These are phyloP conservation scores for Aplochiton taeniatus DNA, from an alignment of 2,797 vertebrate genomes.

Conservation along the genomic window DNA sequence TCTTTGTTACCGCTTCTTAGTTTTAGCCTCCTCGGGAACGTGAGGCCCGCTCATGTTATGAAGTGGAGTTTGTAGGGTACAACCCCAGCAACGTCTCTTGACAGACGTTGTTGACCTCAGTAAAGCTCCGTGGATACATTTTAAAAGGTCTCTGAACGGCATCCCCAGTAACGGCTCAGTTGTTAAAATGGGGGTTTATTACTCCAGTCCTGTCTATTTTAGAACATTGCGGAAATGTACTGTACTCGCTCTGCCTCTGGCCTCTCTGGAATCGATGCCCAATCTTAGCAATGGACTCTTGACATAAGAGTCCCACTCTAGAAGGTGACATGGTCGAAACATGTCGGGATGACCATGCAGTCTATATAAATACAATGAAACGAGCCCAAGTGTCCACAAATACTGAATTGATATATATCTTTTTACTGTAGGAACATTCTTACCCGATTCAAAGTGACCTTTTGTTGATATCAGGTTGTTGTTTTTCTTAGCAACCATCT, in stretches of 20 bases:
- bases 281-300: too few species aligned
- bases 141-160: too few species aligned
- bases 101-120: constrained; percentile 20
- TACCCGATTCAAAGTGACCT: constrained; percentile 38
- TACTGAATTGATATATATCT: constrained; percentile 24
- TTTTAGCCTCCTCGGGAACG: constrained; percentile 60
- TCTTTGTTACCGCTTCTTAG: constrained; percentile 27
- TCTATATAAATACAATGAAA: constrained; percentile 4
- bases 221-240: too few species aligned
- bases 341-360: constrained; percentile 7
- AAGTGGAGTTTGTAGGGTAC: constrained; percentile 50
- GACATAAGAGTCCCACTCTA: neutral
- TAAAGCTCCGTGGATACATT: too few species aligned
- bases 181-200: too few species aligned
- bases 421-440: constrained; percentile 36
- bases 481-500: neutral
- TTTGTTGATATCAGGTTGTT: constrained; percentile 22
- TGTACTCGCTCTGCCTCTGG: too few species aligned
- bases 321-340: constrained; percentile 18
- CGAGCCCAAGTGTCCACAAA: neutral
- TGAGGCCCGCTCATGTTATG: constrained; percentile 58
- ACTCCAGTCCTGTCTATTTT: too few species aligned
- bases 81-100: constrained; percentile 18
- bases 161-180: too few species aligned
- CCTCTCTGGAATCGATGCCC: too few species aligned